phyloP scores from a whole-genome alignment of 2,888 invertebrate genomes.

The Platerodrilus igneus region DNA sequence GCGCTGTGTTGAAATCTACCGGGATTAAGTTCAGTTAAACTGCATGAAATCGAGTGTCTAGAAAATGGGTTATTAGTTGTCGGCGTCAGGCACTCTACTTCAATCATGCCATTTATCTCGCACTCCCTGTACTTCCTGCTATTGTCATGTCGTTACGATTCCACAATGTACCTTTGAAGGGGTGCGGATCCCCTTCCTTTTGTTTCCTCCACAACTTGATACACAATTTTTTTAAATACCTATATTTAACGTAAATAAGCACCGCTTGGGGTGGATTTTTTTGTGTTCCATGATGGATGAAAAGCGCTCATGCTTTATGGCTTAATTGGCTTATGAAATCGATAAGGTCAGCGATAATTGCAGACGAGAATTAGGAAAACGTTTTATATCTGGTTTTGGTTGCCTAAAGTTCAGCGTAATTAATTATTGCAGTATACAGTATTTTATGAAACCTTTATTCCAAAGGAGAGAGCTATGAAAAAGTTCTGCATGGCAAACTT shows the following conservation, averaged over 20 bases:
- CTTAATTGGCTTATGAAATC: no score
- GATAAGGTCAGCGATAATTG: no score
- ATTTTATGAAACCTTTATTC: no score
- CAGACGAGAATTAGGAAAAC: no score
- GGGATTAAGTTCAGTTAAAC: constrained; percentile 21
- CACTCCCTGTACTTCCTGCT: constrained; percentile 25
- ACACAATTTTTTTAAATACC: neutral
- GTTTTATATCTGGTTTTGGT: no score
- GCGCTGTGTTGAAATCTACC: constrained; percentile 20
- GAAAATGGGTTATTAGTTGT: constrained; percentile 37
- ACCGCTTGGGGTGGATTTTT: neutral
- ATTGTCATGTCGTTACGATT: constrained; percentile 25
- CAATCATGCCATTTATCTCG: constrained; percentile 29
- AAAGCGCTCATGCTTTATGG: no score
- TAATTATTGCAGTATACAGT: no score
- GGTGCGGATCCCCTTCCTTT: constrained; percentile 3
- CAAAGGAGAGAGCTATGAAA: no score
- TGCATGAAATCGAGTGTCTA: constrained; percentile 28
- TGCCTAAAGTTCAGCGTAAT: no score
- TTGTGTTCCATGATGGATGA: no score
- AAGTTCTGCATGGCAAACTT: no score
- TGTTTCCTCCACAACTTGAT: neutral
- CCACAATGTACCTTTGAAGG: constrained; percentile 19
- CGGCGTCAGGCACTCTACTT: constrained; percentile 30
- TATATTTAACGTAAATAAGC: neutral